A percentile compares a stretch with the other conserved stretches of the same genome.
Conservation (phyloP, 2,797 vertebrate species). For the Scolopax rusticola region DNA sequence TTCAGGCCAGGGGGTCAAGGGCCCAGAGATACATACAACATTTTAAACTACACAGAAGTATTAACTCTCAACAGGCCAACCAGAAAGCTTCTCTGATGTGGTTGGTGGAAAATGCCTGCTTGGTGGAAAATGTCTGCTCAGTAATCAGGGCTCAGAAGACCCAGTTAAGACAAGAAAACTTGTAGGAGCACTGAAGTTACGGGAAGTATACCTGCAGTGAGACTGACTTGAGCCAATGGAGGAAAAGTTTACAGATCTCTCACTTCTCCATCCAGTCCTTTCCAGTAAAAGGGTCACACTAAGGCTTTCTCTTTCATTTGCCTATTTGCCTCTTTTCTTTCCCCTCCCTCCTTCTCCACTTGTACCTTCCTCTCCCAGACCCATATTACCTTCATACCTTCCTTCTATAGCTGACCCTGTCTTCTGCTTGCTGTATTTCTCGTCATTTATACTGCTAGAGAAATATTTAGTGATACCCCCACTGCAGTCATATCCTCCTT, state of each 20-base stretch:
- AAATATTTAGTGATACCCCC: background rate
- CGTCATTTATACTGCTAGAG: background rate
- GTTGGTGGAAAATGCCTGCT: no score
- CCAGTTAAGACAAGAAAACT: background rate
- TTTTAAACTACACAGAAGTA: background rate
- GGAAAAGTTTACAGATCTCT: background rate
- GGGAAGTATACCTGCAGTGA: fast-evolving
- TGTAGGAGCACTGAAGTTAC: background rate
- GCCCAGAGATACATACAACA: background rate
- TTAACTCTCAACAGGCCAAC: background rate
- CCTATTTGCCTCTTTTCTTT: background rate
- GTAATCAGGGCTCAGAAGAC: background rate
- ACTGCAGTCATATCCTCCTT: background rate
- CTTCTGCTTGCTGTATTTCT: background rate
- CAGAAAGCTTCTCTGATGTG: background rate
- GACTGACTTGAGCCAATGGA: background rate
- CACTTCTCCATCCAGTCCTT: background rate
- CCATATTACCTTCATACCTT: background rate
- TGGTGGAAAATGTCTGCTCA: background rate
- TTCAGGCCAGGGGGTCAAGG: background rate
- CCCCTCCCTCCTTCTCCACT: background rate
- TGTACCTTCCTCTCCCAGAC: background rate
- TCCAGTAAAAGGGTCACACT: background rate
- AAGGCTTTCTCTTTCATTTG: background rate
- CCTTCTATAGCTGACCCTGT: background rate